A percentile compares a stretch with the other conserved stretches of the same genome.
phyloP scores from a whole-genome alignment of 2,113 vertebrate genomes.

The Eulemur rufifrons region DNA sequence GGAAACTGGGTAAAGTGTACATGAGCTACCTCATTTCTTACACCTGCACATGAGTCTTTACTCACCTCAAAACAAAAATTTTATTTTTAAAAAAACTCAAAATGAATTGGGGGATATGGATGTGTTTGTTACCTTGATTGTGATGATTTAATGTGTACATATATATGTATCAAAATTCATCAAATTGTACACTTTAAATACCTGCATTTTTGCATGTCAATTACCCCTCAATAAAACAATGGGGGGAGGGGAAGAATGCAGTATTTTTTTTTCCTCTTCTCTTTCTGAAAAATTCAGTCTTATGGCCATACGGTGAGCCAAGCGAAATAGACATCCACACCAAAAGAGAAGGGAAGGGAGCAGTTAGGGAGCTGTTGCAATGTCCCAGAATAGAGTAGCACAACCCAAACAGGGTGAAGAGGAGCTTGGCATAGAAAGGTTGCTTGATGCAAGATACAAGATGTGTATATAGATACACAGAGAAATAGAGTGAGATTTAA shows the following conservation, averaged over 20 bases:
- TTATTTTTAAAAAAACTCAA: not conserved
- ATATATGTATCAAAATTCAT: not conserved
- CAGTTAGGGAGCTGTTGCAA: not conserved
- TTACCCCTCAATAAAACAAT: not conserved
- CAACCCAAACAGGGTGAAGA: not conserved
- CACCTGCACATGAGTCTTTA: not conserved
- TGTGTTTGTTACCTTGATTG: not conserved
- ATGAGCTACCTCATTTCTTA: not conserved
- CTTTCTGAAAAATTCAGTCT: not conserved
- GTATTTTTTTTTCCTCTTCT: not conserved
- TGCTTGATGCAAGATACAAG: not conserved
- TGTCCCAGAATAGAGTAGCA: not conserved
- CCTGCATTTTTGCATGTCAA: not conserved
- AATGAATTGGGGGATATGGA: not conserved
- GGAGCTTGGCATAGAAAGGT: not conserved
- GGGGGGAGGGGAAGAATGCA: not conserved
- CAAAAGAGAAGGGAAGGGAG: not conserved
- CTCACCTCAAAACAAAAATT: not conserved
- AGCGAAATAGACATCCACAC: not conserved
- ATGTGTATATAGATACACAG: not conserved
- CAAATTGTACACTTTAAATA: not conserved
- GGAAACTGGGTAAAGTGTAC: not conserved
- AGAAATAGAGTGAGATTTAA: not conserved
- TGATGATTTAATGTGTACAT: not conserved
- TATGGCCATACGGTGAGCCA: not conserved